Conservation (phyloP, 2,113 vertebrate species). For the Notothenia coriiceps region DNA sequence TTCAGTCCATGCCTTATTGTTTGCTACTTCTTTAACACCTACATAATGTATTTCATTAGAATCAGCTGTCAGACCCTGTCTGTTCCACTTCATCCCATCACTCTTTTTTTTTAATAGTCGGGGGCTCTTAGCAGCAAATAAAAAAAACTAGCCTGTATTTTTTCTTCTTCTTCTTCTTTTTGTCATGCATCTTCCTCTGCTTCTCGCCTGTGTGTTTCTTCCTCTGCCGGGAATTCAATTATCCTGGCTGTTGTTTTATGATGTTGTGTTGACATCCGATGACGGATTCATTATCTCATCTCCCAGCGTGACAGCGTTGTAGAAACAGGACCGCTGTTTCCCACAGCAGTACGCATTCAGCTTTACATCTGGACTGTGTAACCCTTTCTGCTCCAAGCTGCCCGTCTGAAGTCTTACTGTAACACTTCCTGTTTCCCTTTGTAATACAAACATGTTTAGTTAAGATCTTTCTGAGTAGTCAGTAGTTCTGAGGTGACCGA, state of each 20-base stretch:
- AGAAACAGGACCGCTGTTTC: slow-evolving; percentile 34
- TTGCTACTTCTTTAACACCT: slow-evolving; percentile 77
- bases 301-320: slow-evolving; percentile 65
- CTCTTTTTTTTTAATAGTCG: slow-evolving; percentile 21
- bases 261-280: slow-evolving; percentile 80
- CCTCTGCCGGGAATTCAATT: slow-evolving; percentile 81
- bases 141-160: slow-evolving; percentile 56
- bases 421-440: background rate
- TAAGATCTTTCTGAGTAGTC: background rate
- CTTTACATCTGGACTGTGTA: slow-evolving; percentile 24
- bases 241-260: slow-evolving; percentile 81
- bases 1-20: slow-evolving; percentile 61
- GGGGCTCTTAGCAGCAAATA: slow-evolving; percentile 47
- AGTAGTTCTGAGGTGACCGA: background rate
- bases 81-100: slow-evolving; percentile 67
- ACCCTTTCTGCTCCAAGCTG: background rate
- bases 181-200: slow-evolving; percentile 63
- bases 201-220: slow-evolving; percentile 62
- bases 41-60: slow-evolving; percentile 83
- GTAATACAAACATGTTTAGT: slow-evolving; percentile 32
- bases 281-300: slow-evolving; percentile 86
- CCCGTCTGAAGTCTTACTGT: background rate
- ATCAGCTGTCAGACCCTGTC: slow-evolving; percentile 72
- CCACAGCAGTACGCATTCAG: background rate
- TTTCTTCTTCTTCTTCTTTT: slow-evolving; percentile 3